phyloP scores from a whole-genome alignment of 2,888 invertebrate genomes.

The Lasioglossum figueresi region DNA sequence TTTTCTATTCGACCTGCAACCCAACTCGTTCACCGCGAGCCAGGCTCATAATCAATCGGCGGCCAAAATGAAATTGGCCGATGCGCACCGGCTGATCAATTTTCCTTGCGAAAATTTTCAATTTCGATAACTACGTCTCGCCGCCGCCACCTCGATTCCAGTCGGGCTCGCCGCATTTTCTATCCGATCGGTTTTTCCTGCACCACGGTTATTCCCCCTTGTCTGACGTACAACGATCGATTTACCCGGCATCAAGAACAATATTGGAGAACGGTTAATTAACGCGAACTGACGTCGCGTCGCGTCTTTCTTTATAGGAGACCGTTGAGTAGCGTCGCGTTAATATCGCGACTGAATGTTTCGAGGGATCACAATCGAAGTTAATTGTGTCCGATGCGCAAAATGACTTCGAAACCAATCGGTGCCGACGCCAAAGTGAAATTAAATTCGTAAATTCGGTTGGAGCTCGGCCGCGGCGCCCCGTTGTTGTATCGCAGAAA shows the following conservation, averaged over 20 bases:
- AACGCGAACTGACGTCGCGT: neutral
- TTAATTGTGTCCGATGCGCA: neutral
- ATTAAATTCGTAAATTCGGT: constrained; percentile 13
- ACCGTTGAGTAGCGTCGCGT: neutral
- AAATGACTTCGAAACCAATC: neutral
- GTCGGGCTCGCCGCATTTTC: neutral
- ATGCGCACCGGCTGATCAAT: constrained; percentile 32
- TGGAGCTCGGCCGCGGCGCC: neutral
- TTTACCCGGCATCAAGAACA: neutral
- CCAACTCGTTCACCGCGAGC: constrained; percentile 36
- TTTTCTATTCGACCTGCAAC: constrained; percentile 43
- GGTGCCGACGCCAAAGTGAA: neutral
- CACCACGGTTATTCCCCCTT: neutral
- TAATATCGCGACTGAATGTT: neutral
- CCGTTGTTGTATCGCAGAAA: neutral
- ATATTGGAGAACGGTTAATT: neutral
- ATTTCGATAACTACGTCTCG: constrained; percentile 41
- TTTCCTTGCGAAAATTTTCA: constrained; percentile 43
- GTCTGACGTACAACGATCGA: constrained; percentile 17
- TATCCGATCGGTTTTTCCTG: neutral
- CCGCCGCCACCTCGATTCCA: neutral
- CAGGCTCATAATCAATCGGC: constrained; percentile 43
- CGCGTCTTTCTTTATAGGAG: neutral
- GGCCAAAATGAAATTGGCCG: constrained; percentile 37
- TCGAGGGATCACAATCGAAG: neutral